Evolutionary conservation across 2,888 invertebrate genomes (phyloP), one percentile per base, ranked within the genome.

Genomic region (Cynaeus angustus): DNA sequence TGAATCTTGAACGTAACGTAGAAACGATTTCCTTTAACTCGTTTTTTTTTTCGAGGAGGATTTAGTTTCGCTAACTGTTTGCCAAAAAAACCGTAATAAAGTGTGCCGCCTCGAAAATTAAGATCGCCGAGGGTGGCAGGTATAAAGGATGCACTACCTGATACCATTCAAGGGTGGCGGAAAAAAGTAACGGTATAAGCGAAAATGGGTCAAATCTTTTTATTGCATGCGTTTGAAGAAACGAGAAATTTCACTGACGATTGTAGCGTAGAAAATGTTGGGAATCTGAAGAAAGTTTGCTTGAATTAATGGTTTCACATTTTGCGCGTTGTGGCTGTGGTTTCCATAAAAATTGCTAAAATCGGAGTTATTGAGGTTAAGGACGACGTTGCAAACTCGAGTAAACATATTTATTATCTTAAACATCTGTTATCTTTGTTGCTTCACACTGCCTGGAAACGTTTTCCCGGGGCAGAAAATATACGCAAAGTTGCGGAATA

Each of bases 61-160:
- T 43, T 33, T 8, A 33, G 9, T 61, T 70, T 70, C 41, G 66
- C 53, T 46, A 52, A 59, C 58, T 58, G 52, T 43, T 61, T 10
- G 66, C 45, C 16, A 59, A 69, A 65, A 68, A 69, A 65, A 41
- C 50, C 59, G 59, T 45, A 48, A 66, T 43, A 66, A 70, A 71
- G 46, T 56, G 52, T 66, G 59, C 75, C 76, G 70, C 73, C 70
- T 70, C 66, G 69, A 66, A 48, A 70, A 74, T 74, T 74, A 72
- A 76, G 71, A 73, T 72, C 70, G 66, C 65, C 69, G 61, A 64
- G 65, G 68, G 67, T 69, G 69, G 74, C 75, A 77, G 77, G 77
- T 77, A 77, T 65, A 73, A 73, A 71, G 45, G 61, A 37, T 70
- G 71, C 52, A 66, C 75, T 74, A 73, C 73, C 75, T 77, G 73